A percentile compares a stretch with the other conserved stretches of the same genome.
These are phyloP conservation scores for Trachelus stipa DNA, from an alignment of 2,888 invertebrate genomes.

Conservation along the genomic window DNA sequence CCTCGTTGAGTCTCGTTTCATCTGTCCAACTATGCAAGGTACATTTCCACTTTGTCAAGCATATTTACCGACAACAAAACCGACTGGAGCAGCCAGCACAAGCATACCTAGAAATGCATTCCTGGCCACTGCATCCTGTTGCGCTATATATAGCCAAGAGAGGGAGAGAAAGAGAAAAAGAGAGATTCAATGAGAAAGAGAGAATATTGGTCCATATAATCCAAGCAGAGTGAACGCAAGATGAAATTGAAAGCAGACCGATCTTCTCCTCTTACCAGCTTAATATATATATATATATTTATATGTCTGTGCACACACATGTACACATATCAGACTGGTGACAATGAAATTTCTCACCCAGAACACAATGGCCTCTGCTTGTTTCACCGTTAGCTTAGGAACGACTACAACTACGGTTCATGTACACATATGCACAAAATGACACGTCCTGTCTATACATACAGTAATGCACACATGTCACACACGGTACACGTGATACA, in stretches of 20 bases:
- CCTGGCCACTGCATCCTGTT: not conserved
- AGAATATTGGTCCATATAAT: not conserved
- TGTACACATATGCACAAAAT: not conserved
- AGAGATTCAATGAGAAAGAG: not conserved
- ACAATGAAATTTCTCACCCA: not conserved
- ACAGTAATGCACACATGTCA: not conserved
- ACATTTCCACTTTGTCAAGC: not conserved
- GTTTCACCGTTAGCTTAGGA: conserved; percentile 24
- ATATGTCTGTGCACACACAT: not conserved
- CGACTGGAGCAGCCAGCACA: not conserved
- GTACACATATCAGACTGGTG: not conserved
- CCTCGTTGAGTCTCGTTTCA: not conserved
- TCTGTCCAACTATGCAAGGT: not conserved
- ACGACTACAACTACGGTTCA: not conserved
- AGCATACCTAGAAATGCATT: not conserved
- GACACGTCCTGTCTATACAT: conserved; percentile 7
- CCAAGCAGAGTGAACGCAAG: not conserved
- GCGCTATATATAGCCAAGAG: not conserved
- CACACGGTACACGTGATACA: not conserved
- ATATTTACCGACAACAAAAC: not conserved
- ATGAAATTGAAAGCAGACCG: not conserved
- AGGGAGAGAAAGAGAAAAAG: not conserved
- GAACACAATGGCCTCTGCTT: not conserved
- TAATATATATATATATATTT: not conserved
- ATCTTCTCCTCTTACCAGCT: not conserved